Conservation (phyloP, 2,797 vertebrate genomes). For the Choloepus didactylus region DNA sequence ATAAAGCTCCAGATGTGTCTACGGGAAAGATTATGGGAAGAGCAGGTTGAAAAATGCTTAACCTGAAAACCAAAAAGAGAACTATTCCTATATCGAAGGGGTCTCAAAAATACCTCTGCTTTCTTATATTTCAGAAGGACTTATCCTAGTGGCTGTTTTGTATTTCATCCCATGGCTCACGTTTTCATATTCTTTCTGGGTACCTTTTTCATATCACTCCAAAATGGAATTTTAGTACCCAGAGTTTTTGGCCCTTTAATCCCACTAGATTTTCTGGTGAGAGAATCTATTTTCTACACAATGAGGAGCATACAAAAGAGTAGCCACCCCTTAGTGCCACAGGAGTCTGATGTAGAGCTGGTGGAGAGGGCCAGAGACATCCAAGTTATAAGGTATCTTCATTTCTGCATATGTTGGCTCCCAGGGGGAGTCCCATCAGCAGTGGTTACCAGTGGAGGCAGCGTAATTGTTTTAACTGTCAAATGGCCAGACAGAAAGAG, state of each 20-base stretch:
- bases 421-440: background rate
- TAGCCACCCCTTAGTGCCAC: background rate
- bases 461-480: slow-evolving; percentile 1
- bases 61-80: background rate
- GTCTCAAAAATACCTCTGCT: background rate
- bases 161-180: background rate
- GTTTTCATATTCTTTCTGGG: slow-evolving; percentile 23
- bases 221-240: background rate
- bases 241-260: background rate
- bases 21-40: background rate
- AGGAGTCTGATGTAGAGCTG: background rate
- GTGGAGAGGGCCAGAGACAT: background rate
- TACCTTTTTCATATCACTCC: background rate
- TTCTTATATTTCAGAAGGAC: background rate
- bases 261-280: background rate
- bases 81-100: background rate
- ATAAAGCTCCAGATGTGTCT: background rate
- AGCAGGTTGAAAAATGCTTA: background rate
- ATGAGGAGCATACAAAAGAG: background rate
- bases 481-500: background rate
- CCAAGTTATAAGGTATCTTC: background rate
- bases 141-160: background rate
- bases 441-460: background rate
- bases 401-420: background rate
- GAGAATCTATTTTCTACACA: background rate